These are phyloP conservation scores for Diorhabda carinulata DNA, from an alignment of 1,140 invertebrate species.

Conservation along the genomic window DNA sequence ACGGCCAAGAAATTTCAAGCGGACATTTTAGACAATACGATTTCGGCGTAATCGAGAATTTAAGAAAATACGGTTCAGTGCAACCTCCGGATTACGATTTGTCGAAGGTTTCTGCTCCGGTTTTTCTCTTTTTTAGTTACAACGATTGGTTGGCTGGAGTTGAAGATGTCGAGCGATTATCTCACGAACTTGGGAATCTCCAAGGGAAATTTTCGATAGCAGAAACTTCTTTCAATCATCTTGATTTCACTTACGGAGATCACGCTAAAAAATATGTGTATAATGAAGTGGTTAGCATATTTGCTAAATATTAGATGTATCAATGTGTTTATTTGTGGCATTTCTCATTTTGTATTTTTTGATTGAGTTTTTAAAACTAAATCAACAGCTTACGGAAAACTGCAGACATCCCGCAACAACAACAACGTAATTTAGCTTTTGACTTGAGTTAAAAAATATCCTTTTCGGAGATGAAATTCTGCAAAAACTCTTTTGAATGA, in stretches of 20 bases:
- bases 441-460: too few relatives aligned
- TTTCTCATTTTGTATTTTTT: too few relatives aligned
- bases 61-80: conserved; percentile 48
- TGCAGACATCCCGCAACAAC: too few relatives aligned
- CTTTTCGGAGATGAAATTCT: too few relatives aligned
- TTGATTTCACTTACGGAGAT: conserved; percentile 57
- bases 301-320: conserved; percentile 2
- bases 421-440: too few relatives aligned
- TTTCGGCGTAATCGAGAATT: conserved; percentile 52
- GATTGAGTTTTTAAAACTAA: too few relatives aligned
- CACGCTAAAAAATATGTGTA: conserved; percentile 45
- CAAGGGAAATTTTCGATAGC: conserved; percentile 50
- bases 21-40: conserved; percentile 63
- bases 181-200: conserved; percentile 46
- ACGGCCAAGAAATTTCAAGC: conserved; percentile 63
- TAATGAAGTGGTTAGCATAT: conserved; percentile 26
- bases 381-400: too few relatives aligned
- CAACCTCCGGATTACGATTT: conserved; percentile 54
- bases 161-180: conserved; percentile 43
- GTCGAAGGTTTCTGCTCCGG: conserved; percentile 56
- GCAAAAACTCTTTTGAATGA: too few relatives aligned
- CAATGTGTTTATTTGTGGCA: too few relatives aligned
- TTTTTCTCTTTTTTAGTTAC: conserved; percentile 52
- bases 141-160: conserved; percentile 50
- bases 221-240: conserved; percentile 54